Evolutionary conservation across 2,888 invertebrate genomes (phyloP).

Genomic region (Drosophila fungiperda): DNA sequence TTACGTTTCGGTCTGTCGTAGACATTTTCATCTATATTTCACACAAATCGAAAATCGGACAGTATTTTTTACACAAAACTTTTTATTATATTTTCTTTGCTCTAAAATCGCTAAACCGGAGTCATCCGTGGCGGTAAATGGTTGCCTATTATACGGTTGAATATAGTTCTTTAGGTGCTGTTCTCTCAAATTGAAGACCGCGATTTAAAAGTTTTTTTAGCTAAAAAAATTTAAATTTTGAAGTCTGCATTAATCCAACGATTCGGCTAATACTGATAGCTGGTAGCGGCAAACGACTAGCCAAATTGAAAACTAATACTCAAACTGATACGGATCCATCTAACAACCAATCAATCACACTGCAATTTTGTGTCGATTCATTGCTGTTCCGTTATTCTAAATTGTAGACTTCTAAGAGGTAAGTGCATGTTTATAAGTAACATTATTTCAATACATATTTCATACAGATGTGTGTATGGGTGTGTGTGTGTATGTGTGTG

Average conservation of each 20-base stretch:
- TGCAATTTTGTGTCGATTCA: constrained; percentile 15
- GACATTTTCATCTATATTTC: constrained; percentile 40
- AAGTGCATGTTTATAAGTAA: not conserved
- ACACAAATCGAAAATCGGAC: constrained; percentile 59
- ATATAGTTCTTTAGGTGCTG: constrained; percentile 21
- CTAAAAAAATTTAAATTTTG: too few relatives aligned
- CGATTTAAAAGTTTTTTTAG: constrained; percentile 34
- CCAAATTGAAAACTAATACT: constrained; percentile 1
- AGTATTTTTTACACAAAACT: constrained; percentile 60
- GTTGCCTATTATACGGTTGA: constrained; percentile 7
- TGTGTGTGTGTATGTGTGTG: not conserved
- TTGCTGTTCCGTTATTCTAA: constrained; percentile 27
- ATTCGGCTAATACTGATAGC: not conserved
- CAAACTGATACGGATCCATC: constrained; percentile 8
- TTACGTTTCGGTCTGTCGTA: constrained; percentile 16
- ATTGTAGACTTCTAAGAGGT: constrained; percentile 43
- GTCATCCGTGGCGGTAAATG: constrained; percentile 39
- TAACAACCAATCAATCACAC: constrained; percentile 5
- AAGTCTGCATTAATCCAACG: not conserved
- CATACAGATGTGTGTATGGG: too few relatives aligned
- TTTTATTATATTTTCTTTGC: constrained; percentile 39
- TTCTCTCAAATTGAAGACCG: constrained; percentile 47
- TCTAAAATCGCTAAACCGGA: constrained; percentile 57
- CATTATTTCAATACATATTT: not conserved
- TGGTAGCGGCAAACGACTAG: not conserved